These are phyloP conservation scores for Chondrosia reniformis DNA, from an alignment of 37 sponge, comb jelly and placozoan genomes.

Conservation along the genomic window DNA sequence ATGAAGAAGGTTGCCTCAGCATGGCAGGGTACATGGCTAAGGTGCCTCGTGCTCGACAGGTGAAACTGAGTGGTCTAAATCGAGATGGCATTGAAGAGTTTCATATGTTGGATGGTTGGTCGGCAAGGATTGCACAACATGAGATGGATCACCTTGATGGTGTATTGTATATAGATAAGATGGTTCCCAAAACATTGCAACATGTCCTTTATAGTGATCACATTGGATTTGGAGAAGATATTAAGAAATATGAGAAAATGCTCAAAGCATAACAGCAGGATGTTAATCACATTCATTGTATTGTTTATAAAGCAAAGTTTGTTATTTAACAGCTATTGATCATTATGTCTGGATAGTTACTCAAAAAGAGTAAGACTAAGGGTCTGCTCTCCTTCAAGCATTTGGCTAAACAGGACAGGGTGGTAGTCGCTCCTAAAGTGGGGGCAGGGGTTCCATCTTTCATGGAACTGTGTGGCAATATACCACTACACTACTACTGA, in stretches of 20 bases:
- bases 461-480: no score
- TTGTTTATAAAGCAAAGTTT: no score
- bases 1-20: conserved; percentile 35
- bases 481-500: no score
- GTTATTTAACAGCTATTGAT: no score
- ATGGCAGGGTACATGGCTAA: conserved; percentile 17
- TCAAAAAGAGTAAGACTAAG: no score
- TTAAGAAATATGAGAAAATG: conserved; percentile 6
- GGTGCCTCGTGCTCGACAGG: conserved; percentile 20
- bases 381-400: no score
- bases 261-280: no score
- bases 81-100: conserved; percentile 24
- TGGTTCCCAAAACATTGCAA: conserved; percentile 3
- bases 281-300: no score
- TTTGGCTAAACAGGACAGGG: no score
- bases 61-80: conserved; percentile 13
- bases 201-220: conserved; percentile 3
- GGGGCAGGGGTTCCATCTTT: no score
- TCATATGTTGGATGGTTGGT: conserved; percentile 20
- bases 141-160: conserved; percentile 36
- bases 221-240: conserved; percentile 13
- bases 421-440: no score
- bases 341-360: no score
- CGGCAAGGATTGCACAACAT: conserved; percentile 31
- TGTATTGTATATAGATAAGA: conserved; percentile 28